These are phyloP conservation scores for Lepilemur septentrionalis DNA, from an alignment of 2,797 vertebrate genomes.

Conservation along the genomic window DNA sequence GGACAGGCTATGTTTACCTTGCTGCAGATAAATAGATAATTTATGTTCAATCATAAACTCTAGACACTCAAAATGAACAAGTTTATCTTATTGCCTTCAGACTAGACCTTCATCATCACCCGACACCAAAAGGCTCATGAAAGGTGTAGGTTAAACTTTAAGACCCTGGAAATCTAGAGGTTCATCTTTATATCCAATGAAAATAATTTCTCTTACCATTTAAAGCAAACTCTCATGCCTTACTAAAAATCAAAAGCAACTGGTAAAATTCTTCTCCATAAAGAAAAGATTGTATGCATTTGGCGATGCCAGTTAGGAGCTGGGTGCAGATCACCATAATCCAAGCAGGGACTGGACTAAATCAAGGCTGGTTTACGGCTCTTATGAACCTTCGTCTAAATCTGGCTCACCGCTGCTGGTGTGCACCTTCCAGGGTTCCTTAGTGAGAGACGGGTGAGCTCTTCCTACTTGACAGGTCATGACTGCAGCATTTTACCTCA, in stretches of 20 bases:
- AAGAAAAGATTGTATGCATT: neutral
- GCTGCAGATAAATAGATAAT: neutral
- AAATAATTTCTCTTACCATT: neutral
- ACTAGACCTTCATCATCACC: neutral
- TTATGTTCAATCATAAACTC: neutral
- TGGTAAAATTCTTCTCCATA: neutral
- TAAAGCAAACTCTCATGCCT: neutral
- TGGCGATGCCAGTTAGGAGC: neutral
- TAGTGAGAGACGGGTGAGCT: neutral
- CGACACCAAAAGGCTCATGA: neutral
- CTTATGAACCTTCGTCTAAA: neutral
- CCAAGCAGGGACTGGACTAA: neutral
- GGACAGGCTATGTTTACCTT: neutral
- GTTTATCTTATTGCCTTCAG: neutral
- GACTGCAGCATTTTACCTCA: neutral
- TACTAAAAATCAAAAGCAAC: conserved; percentile 29
- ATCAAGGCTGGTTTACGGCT: neutral
- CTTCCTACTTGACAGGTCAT: neutral
- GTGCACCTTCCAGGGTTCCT: neutral
- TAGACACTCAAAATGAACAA: neutral
- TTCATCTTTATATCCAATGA: neutral
- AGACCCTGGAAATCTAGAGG: neutral
- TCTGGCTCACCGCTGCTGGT: neutral
- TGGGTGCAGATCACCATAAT: neutral
- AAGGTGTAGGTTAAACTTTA: neutral